Evolutionary conservation across 1,140 invertebrate genomes (phyloP).

Genomic region (Drosophila pseudoananassae): DNA sequence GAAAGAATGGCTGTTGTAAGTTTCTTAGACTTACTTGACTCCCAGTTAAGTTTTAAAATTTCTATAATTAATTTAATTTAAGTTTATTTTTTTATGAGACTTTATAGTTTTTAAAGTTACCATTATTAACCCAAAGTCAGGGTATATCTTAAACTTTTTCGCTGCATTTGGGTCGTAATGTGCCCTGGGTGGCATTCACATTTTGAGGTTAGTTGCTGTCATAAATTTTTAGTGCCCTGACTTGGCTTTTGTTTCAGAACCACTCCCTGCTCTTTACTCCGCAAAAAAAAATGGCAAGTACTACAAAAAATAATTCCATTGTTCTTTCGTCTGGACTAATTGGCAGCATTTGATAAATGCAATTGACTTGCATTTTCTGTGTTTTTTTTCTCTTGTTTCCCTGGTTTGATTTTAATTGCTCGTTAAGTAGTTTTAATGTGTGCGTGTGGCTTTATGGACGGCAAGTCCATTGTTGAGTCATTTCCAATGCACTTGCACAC

Average conservation of each 20-base stretch:
- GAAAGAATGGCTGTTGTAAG: no score
- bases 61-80: background rate
- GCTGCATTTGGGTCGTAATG: constrained; percentile 56
- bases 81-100: background rate
- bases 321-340: constrained; percentile 57
- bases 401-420: constrained; percentile 70
- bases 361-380: constrained; percentile 55
- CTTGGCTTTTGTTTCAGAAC: constrained; percentile 55
- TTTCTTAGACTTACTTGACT: no score
- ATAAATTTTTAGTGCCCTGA: constrained; percentile 76
- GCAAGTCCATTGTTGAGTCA: constrained; percentile 43
- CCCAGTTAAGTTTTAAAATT: no score
- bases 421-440: constrained; percentile 73
- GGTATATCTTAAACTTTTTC: constrained; percentile 49
- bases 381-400: constrained; percentile 12
- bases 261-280: background rate
- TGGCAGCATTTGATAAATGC: constrained; percentile 80
- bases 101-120: no score
- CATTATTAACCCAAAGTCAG: background rate
- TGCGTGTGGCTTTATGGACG: constrained; percentile 31
- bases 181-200: constrained; percentile 56
- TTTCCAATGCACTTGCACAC: constrained; percentile 11
- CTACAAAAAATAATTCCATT: constrained; percentile 26
- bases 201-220: constrained; percentile 80
- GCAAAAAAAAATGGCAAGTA: constrained; percentile 4